Evolutionary conservation across 2,113 vertebrate genomes (phyloP).

Genomic region (Podarcis raffonei): DNA sequence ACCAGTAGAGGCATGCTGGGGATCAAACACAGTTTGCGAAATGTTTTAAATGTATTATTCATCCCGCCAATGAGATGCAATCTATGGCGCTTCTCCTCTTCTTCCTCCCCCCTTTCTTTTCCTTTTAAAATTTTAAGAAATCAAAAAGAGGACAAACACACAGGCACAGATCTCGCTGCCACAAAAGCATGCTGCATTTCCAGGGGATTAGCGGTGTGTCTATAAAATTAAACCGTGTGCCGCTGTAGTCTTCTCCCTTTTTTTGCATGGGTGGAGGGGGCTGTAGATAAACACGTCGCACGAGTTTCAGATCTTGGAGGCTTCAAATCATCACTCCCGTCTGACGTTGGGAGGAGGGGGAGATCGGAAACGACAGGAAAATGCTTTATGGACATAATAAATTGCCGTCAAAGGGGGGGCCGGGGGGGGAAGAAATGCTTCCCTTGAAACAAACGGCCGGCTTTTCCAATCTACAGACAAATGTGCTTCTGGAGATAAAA

Average conservation of each 20-base stretch:
- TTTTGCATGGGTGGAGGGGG: not conserved
- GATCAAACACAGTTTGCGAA: constrained; percentile 70
- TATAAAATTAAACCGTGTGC: not conserved
- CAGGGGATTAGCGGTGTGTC: not conserved
- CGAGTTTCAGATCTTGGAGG: not conserved
- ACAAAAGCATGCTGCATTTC: not conserved
- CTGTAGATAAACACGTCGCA: not conserved
- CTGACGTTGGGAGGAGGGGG: not conserved
- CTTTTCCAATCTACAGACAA: not conserved
- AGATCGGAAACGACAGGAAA: constrained; percentile 36
- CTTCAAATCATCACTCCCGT: constrained; percentile 50
- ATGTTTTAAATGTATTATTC: constrained; percentile 75
- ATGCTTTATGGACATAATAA: constrained; percentile 65
- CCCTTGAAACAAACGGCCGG: fast-evolving
- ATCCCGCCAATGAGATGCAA: constrained; percentile 70
- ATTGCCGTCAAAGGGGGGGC: constrained; percentile 1
- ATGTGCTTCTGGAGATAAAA: constrained; percentile 6
- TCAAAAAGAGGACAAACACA: not conserved
- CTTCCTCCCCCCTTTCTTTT: not conserved
- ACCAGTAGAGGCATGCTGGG: constrained; percentile 61
- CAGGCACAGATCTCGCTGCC: not conserved
- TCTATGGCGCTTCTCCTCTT: constrained; percentile 46
- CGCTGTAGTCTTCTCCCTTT: not conserved
- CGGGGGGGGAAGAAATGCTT: not conserved
- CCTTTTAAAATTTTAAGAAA: constrained; percentile 6